A percentile compares a stretch with the other conserved stretches of the same genome.
phyloP scores from a whole-genome alignment of 2,797 vertebrate genomes.

The Rhabdomys pumilio region DNA sequence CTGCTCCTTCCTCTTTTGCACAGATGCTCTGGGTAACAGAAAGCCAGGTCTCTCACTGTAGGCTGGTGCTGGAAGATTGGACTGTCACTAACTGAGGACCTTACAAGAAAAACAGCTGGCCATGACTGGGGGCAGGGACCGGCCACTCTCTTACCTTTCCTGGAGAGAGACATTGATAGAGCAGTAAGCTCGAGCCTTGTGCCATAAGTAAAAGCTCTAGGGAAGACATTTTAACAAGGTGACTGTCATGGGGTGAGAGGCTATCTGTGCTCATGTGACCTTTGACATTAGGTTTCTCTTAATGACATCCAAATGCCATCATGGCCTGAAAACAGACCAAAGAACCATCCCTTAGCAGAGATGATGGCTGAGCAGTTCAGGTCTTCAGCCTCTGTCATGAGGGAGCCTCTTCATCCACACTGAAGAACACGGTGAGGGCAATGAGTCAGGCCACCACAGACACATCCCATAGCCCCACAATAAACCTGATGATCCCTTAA shows the following conservation, averaged over 20 bases:
- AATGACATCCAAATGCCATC: not conserved
- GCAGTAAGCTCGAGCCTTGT: not conserved
- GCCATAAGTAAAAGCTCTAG: not conserved
- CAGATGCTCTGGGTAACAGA: not conserved
- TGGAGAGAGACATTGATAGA: fast-evolving
- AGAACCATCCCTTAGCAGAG: not conserved
- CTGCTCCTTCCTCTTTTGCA: fast-evolving
- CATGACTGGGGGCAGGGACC: not conserved
- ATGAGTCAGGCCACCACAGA: not conserved
- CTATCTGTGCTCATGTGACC: not conserved
- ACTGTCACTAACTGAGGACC: not conserved
- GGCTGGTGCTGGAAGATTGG: not conserved
- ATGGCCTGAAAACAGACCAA: not conserved
- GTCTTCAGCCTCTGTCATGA: not conserved
- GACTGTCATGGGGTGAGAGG: not conserved
- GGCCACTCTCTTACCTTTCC: not conserved
- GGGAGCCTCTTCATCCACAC: not conserved
- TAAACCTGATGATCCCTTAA: not conserved
- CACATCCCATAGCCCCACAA: not conserved
- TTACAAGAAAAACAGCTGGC: not conserved
- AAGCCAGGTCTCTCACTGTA: not conserved
- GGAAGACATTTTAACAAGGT: not conserved
- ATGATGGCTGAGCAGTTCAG: not conserved
- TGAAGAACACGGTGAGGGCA: not conserved
- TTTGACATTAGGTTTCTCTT: not conserved